Evolutionary conservation across 2,797 vertebrate genomes (phyloP).

Genomic region (Eremophila alpestris): DNA sequence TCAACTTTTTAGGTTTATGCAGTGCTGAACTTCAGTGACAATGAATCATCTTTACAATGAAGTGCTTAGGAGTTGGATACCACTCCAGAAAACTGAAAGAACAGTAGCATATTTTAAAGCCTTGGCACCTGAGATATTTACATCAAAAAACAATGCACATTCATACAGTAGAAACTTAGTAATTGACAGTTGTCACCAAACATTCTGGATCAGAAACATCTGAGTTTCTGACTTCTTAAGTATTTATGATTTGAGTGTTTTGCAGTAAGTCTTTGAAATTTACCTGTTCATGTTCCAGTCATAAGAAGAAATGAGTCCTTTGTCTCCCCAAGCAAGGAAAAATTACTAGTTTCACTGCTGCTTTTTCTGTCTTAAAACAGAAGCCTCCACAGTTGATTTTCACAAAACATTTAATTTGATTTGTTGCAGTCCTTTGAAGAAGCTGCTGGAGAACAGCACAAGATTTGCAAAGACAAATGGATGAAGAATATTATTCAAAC

Average conservation of each 20-base stretch:
- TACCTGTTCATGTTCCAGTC: neutral
- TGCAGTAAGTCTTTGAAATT: neutral
- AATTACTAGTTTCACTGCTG: constrained; percentile 49
- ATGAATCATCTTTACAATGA: neutral
- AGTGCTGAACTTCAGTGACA: fast-evolving
- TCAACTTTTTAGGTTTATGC: neutral
- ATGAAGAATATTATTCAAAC: neutral
- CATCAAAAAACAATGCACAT: neutral
- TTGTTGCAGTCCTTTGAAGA: neutral
- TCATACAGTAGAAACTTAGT: neutral
- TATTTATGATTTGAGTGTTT: neutral
- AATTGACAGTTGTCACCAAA: neutral
- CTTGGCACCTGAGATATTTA: neutral
- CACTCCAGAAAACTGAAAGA: neutral
- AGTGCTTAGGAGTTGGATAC: neutral
- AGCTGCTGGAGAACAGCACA: neutral
- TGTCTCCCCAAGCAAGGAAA: neutral
- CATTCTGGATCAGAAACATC: neutral
- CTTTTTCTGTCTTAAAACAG: constrained; percentile 35
- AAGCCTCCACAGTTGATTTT: neutral
- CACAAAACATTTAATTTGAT: neutral
- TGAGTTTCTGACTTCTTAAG: neutral
- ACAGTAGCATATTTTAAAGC: neutral
- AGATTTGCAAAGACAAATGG: constrained; percentile 16
- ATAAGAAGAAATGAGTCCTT: constrained; percentile 6